Evolutionary conservation across 1,140 invertebrate genomes (phyloP).

Genomic region (Araneus ventricosus): DNA sequence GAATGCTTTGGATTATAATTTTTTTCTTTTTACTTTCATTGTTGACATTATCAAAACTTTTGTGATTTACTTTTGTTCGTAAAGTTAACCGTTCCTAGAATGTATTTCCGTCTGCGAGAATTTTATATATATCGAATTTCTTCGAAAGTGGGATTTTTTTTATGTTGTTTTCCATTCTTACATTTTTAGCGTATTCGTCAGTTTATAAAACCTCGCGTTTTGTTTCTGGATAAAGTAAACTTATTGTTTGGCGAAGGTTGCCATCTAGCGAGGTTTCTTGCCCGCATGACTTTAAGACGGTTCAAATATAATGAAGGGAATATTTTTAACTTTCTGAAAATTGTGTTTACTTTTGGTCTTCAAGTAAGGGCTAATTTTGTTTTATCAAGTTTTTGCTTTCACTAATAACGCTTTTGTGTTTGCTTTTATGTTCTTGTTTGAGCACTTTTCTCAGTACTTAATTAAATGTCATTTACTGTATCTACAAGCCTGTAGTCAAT

Average conservation of each 20-base stretch:
- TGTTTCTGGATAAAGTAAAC: background rate
- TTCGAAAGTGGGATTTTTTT: background rate
- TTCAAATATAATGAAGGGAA: background rate
- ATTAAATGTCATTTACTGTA: background rate
- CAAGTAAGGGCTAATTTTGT: background rate
- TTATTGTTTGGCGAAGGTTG: background rate
- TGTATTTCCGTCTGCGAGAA: background rate
- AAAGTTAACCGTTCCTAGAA: background rate
- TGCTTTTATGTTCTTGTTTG: background rate
- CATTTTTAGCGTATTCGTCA: background rate
- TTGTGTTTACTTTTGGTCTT: background rate
- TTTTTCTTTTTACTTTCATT: constrained; percentile 7
- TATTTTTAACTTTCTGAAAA: background rate
- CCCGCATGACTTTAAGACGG: background rate
- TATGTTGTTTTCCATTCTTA: background rate
- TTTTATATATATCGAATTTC: constrained; percentile 2
- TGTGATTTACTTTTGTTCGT: constrained; percentile 9
- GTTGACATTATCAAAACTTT: constrained; percentile 27
- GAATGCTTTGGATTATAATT: constrained; percentile 32
- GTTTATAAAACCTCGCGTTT: background rate
- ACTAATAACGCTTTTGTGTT: background rate
- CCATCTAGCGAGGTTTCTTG: background rate
- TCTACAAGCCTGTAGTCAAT: background rate
- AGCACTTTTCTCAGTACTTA: background rate
- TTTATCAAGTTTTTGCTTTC: background rate